Percentiles rank a stretch among this genome's conserved stretches.
These are phyloP conservation scores for Mesaphorura yosii DNA, from an alignment of 1,140 invertebrate genomes.

Conservation along the genomic window DNA sequence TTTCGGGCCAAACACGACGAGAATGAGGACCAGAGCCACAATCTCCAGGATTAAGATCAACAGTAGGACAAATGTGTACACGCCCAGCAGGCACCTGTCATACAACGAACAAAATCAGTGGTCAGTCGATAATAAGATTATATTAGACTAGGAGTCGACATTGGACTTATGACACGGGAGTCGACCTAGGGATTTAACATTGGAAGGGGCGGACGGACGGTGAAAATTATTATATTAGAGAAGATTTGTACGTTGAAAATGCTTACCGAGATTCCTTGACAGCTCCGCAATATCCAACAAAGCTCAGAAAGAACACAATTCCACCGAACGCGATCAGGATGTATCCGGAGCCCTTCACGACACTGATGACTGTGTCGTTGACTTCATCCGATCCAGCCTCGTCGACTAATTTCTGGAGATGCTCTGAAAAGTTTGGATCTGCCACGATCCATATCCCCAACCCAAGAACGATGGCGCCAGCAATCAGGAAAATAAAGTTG, in stretches of 20 bases:
- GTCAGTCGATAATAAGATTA: no score
- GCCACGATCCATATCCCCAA: not conserved
- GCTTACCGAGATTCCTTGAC: slow-evolving; percentile 62
- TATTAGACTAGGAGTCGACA: no score
- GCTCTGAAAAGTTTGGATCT: not conserved
- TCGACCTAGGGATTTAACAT: no score
- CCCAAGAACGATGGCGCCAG: not conserved
- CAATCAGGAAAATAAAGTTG: slow-evolving; percentile 3
- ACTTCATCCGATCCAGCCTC: not conserved
- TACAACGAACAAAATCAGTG: no score
- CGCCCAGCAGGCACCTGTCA: slow-evolving; percentile 61
- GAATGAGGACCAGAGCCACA: slow-evolving; percentile 49
- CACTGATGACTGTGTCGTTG: not conserved
- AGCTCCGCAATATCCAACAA: slow-evolving; percentile 74
- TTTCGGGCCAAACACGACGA: not conserved
- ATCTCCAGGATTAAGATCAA: slow-evolving; percentile 56
- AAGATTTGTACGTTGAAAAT: no score
- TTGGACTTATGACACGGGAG: no score
- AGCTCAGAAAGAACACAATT: slow-evolving; percentile 65
- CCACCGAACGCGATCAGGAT: slow-evolving; percentile 61
- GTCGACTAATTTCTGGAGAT: not conserved
- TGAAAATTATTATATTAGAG: no score
- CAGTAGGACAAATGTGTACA: slow-evolving; percentile 58
- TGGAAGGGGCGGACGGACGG: no score
- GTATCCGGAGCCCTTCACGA: slow-evolving; percentile 45